phyloP scores from a whole-genome alignment of 30 jellyfish, hydroid and myxozoan species.

The Turritopsis rubra region DNA sequence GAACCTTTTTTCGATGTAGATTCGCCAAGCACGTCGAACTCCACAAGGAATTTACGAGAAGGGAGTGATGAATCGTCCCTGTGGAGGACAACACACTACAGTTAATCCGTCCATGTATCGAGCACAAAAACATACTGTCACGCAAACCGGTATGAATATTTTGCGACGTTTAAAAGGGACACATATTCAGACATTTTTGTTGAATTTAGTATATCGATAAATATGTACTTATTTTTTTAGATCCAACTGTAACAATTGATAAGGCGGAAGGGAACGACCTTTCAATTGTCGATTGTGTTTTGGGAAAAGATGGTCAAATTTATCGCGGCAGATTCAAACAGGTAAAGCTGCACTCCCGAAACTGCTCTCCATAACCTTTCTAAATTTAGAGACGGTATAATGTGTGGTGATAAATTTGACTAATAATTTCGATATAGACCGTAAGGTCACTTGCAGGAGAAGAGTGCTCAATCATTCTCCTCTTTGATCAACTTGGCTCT shows the following conservation, averaged over 20 bases:
- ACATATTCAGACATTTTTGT: no score
- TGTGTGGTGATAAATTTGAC: no score
- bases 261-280: constrained; percentile 5
- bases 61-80: constrained; percentile 21
- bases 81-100: constrained; percentile 49
- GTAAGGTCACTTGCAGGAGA: no score
- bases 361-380: no score
- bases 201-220: background rate
- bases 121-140: constrained; percentile 1
- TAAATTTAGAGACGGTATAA: no score
- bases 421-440: no score
- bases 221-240: background rate
- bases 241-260: background rate
- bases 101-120: constrained; percentile 19
- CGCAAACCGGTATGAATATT: background rate
- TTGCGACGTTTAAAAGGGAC: no score
- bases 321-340: constrained; percentile 68
- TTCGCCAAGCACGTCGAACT: background rate
- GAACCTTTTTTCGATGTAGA: background rate
- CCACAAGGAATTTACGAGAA: constrained; percentile 1
- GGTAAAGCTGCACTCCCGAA: constrained; percentile 44
- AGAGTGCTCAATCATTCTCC: no score
- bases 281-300: constrained; percentile 50
- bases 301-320: constrained; percentile 80
- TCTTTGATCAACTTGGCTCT: no score